Evolutionary conservation across 2,113 vertebrate species (phyloP).

Genomic region (Rostratula benghalensis): DNA sequence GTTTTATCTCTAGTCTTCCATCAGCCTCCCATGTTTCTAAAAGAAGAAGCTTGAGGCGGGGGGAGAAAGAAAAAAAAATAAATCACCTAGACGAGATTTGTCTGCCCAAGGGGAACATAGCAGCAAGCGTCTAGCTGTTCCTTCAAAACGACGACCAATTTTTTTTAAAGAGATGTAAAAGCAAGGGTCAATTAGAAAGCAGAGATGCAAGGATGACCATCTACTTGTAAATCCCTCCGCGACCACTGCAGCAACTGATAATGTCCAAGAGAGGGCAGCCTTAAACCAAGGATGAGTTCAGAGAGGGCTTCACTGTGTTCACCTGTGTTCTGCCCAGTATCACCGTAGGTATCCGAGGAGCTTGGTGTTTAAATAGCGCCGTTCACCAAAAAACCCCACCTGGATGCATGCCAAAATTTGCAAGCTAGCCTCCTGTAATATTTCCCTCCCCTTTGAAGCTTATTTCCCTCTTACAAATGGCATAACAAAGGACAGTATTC

Average conservation of each 20-base stretch:
- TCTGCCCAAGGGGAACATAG: background rate
- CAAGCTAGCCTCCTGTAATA: background rate
- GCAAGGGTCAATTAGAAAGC: background rate
- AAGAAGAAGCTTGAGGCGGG: accelerated
- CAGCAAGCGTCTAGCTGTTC: background rate
- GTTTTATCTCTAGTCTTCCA: background rate
- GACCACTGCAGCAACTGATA: background rate
- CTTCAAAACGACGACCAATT: background rate
- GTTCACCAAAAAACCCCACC: background rate
- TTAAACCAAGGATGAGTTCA: background rate
- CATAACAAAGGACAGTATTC: background rate
- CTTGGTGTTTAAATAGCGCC: background rate
- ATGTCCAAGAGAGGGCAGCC: constrained; percentile 52
- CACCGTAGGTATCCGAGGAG: accelerated
- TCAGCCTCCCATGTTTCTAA: background rate
- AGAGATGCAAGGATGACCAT: background rate
- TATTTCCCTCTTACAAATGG: background rate
- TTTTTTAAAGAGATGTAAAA: background rate
- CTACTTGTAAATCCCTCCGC: background rate
- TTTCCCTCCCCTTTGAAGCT: no score
- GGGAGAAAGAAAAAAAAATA: background rate
- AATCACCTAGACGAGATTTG: background rate
- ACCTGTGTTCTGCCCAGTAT: background rate
- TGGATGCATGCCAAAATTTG: background rate
- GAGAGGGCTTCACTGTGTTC: accelerated